Conservation (phyloP, 2,888 invertebrate genomes). For the Diadegma fenestrale region DNA sequence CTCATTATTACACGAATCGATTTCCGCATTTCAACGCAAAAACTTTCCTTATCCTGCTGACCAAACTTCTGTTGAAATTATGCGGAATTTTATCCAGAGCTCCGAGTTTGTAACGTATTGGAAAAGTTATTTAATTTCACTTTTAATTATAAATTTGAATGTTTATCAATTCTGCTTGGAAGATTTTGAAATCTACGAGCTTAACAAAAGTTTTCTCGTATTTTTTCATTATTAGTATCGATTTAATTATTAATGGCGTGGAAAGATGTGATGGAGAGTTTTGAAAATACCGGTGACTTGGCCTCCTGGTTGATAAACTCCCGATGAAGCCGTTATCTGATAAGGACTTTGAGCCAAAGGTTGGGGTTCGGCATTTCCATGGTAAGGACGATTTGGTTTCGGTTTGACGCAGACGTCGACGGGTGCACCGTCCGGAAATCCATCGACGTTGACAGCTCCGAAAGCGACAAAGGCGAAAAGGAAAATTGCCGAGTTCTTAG, state of each 20-base stretch:
- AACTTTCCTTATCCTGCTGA: not conserved
- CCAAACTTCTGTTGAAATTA: not conserved
- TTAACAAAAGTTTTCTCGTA: too few species aligned
- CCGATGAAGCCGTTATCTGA: constrained; percentile 88
- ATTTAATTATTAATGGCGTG: not conserved
- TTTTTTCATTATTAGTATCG: not conserved
- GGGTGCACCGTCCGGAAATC: constrained; percentile 93
- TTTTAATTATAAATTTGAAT: not conserved
- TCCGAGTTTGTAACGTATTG: not conserved
- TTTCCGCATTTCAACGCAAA: not conserved
- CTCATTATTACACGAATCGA: not conserved
- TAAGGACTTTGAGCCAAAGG: constrained; percentile 89
- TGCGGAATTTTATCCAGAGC: not conserved
- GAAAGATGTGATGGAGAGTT: not conserved
- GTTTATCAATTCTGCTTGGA: not conserved
- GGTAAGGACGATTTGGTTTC: constrained; percentile 91
- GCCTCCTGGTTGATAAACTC: constrained; percentile 89
- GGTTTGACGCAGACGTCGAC: constrained; percentile 93
- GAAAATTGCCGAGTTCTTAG: constrained; percentile 66
- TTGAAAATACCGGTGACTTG: constrained; percentile 88
- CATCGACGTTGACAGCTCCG: constrained; percentile 77
- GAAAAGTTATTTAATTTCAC: not conserved
- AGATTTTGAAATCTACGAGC: not conserved
- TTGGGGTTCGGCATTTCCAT: constrained; percentile 90
- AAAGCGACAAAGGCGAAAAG: constrained; percentile 67